These are phyloP conservation scores for Alloscopus bannaensis DNA, from an alignment of 2,888 invertebrate genomes.

Conservation along the genomic window DNA sequence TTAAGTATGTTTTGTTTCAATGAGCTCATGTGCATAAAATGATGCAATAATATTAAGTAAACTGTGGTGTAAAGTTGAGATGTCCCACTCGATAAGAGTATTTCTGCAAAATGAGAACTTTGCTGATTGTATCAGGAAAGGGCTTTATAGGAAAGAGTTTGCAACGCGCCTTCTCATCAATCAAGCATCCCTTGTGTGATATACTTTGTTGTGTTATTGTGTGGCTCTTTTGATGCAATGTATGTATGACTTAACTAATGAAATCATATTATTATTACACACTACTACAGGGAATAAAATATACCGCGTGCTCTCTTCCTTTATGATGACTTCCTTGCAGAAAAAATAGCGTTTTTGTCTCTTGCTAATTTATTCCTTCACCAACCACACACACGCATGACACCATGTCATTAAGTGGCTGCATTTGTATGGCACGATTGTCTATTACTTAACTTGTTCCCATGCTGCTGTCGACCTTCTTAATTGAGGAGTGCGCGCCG, in stretches of 20 bases:
- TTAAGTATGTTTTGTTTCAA: neutral
- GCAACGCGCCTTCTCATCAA: neutral
- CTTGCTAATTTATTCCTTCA: neutral
- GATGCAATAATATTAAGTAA: constrained; percentile 45
- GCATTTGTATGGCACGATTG: too few relatives aligned
- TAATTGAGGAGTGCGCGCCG: too few relatives aligned
- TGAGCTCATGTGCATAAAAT: neutral
- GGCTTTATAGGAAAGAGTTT: neutral
- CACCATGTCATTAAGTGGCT: too few relatives aligned
- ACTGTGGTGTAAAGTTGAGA: constrained; percentile 48
- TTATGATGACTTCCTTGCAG: constrained; percentile 53
- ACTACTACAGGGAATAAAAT: constrained; percentile 6
- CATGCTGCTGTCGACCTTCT: too few relatives aligned
- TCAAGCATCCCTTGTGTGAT: neutral
- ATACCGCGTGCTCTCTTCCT: constrained; percentile 26
- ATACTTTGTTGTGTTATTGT: neutral
- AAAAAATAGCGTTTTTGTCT: too few relatives aligned
- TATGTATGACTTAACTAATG: neutral
- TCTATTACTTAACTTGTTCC: too few relatives aligned
- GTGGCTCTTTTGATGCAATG: constrained; percentile 17
- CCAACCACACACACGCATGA: too few relatives aligned
- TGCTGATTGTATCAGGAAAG: constrained; percentile 34
- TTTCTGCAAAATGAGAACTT: constrained; percentile 32
- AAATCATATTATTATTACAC: neutral
- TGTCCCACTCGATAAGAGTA: constrained; percentile 41